Conservation (phyloP, 1,140 invertebrate species). For the Antheraea mylitta region DNA sequence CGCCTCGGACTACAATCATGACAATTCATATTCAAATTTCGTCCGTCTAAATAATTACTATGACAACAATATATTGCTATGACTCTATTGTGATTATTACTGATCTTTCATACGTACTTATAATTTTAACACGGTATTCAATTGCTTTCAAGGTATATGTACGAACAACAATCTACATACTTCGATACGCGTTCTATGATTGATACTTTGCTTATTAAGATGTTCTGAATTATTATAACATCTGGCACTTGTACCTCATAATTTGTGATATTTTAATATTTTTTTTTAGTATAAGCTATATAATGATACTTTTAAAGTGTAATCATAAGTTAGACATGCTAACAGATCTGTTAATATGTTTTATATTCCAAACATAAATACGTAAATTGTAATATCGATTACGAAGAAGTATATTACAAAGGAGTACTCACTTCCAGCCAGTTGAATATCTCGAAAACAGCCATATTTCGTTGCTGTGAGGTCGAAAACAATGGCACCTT, state of each 20-base stretch:
- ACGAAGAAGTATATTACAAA: not conserved
- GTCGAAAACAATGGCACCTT: constrained; percentile 95
- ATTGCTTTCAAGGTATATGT: not conserved
- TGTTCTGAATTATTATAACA: no score
- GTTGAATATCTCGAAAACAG: constrained; percentile 99
- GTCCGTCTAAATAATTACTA: constrained; percentile 39
- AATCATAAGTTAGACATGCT: no score
- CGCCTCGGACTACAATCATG: constrained; percentile 38
- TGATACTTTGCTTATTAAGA: no score
- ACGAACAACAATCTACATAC: not conserved
- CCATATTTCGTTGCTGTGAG: constrained; percentile 95
- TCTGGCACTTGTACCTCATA: no score
- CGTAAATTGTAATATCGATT: no score
- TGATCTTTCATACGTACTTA: not conserved
- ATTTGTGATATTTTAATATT: no score
- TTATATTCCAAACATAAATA: no score
- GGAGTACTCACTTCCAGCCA: constrained; percentile 90
- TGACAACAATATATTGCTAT: constrained; percentile 48
- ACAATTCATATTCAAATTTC: constrained; percentile 63
- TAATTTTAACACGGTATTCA: not conserved
- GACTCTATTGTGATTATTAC: not conserved
- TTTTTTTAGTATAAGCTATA: no score
- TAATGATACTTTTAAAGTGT: no score
- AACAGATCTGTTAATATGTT: no score
- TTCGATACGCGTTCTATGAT: no score